A percentile compares a stretch with the other conserved stretches of the same genome.
Conservation (phyloP, 1,140 invertebrate species). For the Bombus superbus region DNA sequence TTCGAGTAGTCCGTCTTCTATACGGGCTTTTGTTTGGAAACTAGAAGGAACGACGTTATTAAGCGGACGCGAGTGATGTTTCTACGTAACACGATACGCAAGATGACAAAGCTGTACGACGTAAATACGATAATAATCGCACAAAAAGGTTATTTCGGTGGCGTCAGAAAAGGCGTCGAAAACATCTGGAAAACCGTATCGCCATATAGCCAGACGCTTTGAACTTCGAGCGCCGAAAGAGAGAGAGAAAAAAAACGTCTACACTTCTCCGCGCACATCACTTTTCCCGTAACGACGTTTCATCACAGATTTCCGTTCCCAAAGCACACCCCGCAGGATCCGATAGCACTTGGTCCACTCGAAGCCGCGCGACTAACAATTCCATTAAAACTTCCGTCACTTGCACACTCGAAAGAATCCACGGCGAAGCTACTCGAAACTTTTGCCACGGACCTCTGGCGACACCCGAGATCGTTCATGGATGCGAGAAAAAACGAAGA, state of each 20-base stretch:
- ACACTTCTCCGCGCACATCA: neutral
- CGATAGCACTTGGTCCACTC: neutral
- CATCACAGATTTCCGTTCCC: conserved; percentile 2
- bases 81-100: neutral
- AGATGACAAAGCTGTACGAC: neutral
- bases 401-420: neutral
- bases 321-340: neutral
- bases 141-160: neutral
- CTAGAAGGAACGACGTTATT: neutral
- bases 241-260: neutral
- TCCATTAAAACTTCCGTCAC: conserved; percentile 11
- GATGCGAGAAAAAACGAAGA: neutral
- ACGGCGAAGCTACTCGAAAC: neutral
- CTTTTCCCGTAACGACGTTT: neutral
- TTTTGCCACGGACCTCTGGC: neutral
- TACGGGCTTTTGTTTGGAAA: neutral
- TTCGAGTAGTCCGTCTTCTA: too few relatives aligned
- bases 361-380: neutral
- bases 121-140: neutral
- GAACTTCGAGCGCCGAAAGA: too few relatives aligned
- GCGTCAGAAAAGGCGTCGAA: neutral
- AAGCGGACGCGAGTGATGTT: neutral
- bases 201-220: neutral
- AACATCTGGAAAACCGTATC: too few relatives aligned
- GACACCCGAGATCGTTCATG: neutral